phyloP scores from a whole-genome alignment of 2,113 vertebrate genomes.

The Scopus umbretta region DNA sequence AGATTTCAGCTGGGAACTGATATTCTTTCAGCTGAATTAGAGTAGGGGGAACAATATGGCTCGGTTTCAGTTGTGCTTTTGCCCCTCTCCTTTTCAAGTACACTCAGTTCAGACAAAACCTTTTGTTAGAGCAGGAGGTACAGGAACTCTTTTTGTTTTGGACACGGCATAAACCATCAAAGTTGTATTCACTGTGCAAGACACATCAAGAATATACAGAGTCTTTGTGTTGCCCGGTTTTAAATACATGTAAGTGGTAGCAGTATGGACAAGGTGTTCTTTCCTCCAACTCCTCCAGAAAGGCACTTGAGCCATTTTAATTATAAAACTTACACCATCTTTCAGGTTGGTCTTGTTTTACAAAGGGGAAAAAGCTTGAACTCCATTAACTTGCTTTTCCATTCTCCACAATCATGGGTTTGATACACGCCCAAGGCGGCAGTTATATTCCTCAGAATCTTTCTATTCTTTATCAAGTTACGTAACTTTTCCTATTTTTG shows the following conservation, averaged over 20 bases:
- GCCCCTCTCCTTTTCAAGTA: not conserved
- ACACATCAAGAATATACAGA: not conserved
- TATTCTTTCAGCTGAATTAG: not conserved
- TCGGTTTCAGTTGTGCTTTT: not conserved
- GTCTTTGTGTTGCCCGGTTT: not conserved
- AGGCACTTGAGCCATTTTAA: not conserved
- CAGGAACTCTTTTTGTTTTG: not conserved
- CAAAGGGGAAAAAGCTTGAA: not conserved
- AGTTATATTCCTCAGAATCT: not conserved
- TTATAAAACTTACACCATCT: not conserved
- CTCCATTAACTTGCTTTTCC: not conserved
- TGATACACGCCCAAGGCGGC: not conserved
- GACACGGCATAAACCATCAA: not conserved
- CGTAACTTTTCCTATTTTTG: not conserved
- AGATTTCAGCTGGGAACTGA: not conserved
- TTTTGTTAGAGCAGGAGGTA: slow-evolving; percentile 11
- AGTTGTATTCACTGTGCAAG: not conserved
- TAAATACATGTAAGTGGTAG: not conserved
- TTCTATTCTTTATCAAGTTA: not conserved
- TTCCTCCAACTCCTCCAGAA: not conserved
- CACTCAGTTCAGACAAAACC: not conserved
- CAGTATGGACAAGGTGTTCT: not conserved
- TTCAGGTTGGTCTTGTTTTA: slow-evolving; percentile 2
- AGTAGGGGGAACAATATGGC: not conserved
- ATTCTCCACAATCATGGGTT: not conserved